These are phyloP conservation scores for Ginglymostoma cirratum DNA, from an alignment of 2,113 vertebrate species.

Conservation along the genomic window DNA sequence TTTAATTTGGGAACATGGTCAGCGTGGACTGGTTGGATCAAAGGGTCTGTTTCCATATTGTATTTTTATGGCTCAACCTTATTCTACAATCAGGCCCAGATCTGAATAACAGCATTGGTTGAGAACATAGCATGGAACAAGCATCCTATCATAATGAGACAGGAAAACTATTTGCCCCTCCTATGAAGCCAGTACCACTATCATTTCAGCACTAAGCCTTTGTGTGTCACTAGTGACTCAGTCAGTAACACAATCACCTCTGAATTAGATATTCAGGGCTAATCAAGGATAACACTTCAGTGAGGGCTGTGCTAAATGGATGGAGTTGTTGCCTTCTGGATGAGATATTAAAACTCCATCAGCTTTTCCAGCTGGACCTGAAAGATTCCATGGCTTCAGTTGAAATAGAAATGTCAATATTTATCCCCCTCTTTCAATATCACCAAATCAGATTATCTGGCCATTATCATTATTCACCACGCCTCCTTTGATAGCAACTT, in stretches of 20 bases:
- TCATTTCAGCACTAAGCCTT: not conserved
- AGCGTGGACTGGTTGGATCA: no score
- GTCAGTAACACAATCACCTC: not conserved
- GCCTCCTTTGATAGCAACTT: no score
- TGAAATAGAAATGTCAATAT: not conserved
- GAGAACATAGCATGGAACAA: not conserved
- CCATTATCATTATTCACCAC: not conserved
- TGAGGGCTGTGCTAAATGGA: not conserved
- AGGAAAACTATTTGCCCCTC: not conserved
- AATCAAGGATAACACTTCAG: not conserved
- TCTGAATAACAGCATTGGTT: not conserved
- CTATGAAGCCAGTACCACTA: not conserved
- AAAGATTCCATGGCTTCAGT: not conserved
- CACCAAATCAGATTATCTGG: not conserved
- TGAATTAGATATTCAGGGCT: not conserved
- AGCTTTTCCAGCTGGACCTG: not conserved
- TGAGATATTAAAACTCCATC: not conserved
- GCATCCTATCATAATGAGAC: not conserved
- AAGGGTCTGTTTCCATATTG: no score
- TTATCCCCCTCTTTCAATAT: not conserved
- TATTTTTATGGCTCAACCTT: no score
- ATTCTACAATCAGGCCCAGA: not conserved
- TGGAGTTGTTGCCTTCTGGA: not conserved
- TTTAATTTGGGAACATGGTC: no score
- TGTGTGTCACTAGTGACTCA: not conserved